These are phyloP conservation scores for Zaprionus lachaisei DNA, from an alignment of 1,140 invertebrate species.

Conservation along the genomic window DNA sequence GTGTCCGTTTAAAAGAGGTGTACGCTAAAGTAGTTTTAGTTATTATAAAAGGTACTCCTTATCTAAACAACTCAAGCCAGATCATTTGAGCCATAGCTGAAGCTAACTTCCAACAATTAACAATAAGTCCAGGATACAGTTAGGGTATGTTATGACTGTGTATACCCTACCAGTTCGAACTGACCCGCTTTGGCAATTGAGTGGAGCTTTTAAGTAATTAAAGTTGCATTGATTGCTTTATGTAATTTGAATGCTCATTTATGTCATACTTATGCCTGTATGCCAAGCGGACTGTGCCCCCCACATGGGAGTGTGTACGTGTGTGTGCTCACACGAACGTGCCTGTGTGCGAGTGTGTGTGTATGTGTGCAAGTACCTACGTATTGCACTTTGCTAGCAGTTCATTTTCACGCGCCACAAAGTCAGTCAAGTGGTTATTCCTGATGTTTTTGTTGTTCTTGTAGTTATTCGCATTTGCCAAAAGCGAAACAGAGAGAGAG, in stretches of 20 bases:
- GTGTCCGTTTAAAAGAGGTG: no score
- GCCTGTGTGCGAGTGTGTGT: background rate
- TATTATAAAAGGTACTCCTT: no score
- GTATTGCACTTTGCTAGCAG: slow-evolving; percentile 17
- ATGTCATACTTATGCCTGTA: slow-evolving; percentile 3
- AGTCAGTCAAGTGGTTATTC: slow-evolving; percentile 44
- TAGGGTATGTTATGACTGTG: background rate
- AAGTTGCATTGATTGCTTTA: slow-evolving; percentile 6
- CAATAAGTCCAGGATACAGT: no score
- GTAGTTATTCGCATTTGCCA: slow-evolving; percentile 9
- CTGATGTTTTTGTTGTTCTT: slow-evolving; percentile 9
- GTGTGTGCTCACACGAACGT: background rate
- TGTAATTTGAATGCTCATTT: slow-evolving; percentile 9
- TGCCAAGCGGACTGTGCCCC: background rate
- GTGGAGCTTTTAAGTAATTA: slow-evolving; percentile 6
- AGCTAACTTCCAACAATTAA: no score
- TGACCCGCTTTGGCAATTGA: no score
- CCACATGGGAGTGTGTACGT: background rate
- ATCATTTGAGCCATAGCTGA: no score
- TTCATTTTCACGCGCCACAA: slow-evolving; percentile 48
- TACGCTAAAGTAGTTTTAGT: no score
- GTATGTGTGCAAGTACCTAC: slow-evolving; percentile 7
- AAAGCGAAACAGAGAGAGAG: slow-evolving; percentile 9
- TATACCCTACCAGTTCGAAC: background rate
- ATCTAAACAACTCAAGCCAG: no score